A percentile compares a stretch with the other conserved stretches of the same genome.
Evolutionary conservation across 64 coral and sea anemone genomes (phyloP).

Genomic region (Montipora sp.): DNA sequence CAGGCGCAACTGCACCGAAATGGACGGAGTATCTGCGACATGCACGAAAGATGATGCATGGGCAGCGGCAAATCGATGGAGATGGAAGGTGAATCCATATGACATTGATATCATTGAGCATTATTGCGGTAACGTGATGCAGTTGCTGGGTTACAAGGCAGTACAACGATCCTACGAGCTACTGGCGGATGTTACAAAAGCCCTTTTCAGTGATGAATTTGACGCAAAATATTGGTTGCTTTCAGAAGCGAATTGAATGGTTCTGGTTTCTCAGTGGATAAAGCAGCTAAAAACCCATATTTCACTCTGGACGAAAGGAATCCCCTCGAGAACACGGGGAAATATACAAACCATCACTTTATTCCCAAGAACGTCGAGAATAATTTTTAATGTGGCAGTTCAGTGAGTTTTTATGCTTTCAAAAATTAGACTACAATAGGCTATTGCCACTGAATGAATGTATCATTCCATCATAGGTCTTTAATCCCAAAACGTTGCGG

Average conservation of each 20-base stretch:
- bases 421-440: too few species aligned
- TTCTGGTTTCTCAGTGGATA: too few species aligned
- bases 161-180: background rate
- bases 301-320: too few species aligned
- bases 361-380: too few species aligned
- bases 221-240: constrained; percentile 21
- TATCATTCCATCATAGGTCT: too few species aligned
- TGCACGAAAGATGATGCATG: constrained; percentile 28
- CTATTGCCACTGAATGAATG: too few species aligned
- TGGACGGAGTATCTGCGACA: background rate
- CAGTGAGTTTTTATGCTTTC: too few species aligned
- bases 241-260: background rate
- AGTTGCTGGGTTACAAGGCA: constrained; percentile 25
- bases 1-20: background rate
- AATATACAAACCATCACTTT: too few species aligned
- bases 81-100: constrained; percentile 43
- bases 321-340: too few species aligned
- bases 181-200: background rate
- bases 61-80: constrained; percentile 32
- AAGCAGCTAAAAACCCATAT: too few species aligned
- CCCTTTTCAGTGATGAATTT: constrained; percentile 23
- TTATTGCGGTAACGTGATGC: constrained; percentile 21
- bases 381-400: too few species aligned
- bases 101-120: constrained; percentile 41
- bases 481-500: too few species aligned